Base-by-base conservation (phyloP, 2,797 vertebrate genomes). In the Coluber constrictor region DNA sequence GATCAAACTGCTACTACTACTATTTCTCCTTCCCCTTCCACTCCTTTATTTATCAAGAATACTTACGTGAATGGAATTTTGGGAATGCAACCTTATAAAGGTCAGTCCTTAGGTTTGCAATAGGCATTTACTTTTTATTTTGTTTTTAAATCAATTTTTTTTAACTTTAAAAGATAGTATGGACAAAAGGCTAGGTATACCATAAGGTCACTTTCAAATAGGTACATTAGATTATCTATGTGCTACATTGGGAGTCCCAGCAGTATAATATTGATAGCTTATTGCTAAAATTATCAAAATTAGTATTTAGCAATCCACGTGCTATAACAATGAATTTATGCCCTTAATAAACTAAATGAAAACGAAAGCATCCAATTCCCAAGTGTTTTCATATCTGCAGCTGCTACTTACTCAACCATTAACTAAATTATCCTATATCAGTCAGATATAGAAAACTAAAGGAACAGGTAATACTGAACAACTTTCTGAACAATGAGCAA, bases 401-500 rank as follows among this genome's bases (percentile, higher is more conserved):
- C 54, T 79, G 9, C 27, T 88, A n/a, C 10, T 60, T 70, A 87
- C 25, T 4, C 56, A 91, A 83, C n/a, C 20, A 54, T 61, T 25
- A 27, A 12, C 13, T 57, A 51, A 74, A 88, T 32, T 70, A 18
- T 32, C n/a, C 66, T 16, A 4, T 27, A 12, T 61, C 70, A 79
- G n/a, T 79, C 10, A 88, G 29, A 88, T 55, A 93, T 10, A 51
- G 79, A 91, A 83, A 91, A 66, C n/a, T n/a, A 18, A 83, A 61
- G 6, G 27, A 29, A 88, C 25, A 43, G 29, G 9, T 29, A 79
- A 6, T 89, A 93, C 29, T 37, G 90, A 95, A 93, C 59, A 25
- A 23, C 2, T 93, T 51, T 93, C 51, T 56, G 57, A 93, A 92
- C 87, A 32, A 90, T 95, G 94, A 93, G 86, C 90, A 94, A 87